Base-by-base conservation (phyloP, 2,797 vertebrate genomes). In the Sardinella longiceps region DNA sequence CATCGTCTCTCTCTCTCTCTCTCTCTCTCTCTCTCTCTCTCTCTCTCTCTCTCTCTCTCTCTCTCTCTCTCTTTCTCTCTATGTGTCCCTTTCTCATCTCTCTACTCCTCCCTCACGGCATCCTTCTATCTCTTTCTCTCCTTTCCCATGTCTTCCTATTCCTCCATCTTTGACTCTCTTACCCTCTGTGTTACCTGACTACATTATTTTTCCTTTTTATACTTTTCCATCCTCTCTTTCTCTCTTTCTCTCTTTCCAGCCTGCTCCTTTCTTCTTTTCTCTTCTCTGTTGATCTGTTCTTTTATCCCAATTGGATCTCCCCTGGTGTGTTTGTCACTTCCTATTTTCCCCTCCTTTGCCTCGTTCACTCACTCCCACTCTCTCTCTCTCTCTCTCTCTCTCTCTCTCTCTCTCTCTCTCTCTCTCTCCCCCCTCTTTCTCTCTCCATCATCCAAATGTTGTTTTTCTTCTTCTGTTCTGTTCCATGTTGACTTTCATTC, bases 191-290 rank as follows among this genome's bases (percentile, higher is more conserved):
- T 56, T 56, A 20, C 3, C 53, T 23, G 2, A 5, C 23, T 23
- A 56, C 58, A 82, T 30, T 81, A 33, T 77, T 10, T 45, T 77
- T 6, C 23, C 43, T 51, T 46, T 83, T 43, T 7, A 43, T 43
- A 2, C 46, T 66, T 66, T 77, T 80, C 58, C 25, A n/a, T 30
- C 81, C 58, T 33, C 77, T 46, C 48, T 82, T 39, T 45, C 46
- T 50, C 66, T 84, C 82, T 63, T 58, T 86, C 85, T 84, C 81
- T 91, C 90, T 87, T n/a, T n/a, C 85, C 60, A 53, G 10, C 58
- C 58, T n/a, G 20, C 53, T n/a, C 53, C 20, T 15, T 60, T 60
- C 58, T 23, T 60, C 43, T 43, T 7, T 43, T 28, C 60, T 74
- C 12, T 20, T 20, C 30, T 74, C 66, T 33, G 33, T 74, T 6